Conservation (phyloP, 2,113 vertebrate genomes). For the Sinocyclocheilus rhinocerous region DNA sequence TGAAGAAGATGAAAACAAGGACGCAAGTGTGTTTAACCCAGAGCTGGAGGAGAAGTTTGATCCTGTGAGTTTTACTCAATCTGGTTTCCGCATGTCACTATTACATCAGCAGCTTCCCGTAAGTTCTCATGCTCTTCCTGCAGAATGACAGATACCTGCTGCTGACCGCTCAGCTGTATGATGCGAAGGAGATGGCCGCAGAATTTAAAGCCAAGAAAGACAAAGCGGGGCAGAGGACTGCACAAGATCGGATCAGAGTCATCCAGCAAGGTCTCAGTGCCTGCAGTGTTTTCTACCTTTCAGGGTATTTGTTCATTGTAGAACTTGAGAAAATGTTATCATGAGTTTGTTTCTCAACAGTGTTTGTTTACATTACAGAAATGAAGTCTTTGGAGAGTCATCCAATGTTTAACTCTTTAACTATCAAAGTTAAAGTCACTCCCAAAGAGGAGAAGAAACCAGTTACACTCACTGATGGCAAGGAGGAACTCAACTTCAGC, state of each 20-base stretch:
- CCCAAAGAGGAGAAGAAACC: conserved; percentile 83
- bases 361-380: conserved; percentile 73
- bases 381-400: conserved; percentile 91
- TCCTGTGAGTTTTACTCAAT: conserved; percentile 79
- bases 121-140: conserved; percentile 36
- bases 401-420: conserved; percentile 87
- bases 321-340: no score
- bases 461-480: conserved; percentile 66
- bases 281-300: no score
- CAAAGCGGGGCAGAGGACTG: conserved; percentile 83
- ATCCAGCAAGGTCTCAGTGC: conserved; percentile 85
- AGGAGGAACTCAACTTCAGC: conserved; percentile 78
- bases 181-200: conserved; percentile 85
- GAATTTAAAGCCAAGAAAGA: conserved; percentile 86
- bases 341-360: no score
- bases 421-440: conserved; percentile 80
- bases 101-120: not conserved
- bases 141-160: conserved; percentile 91
- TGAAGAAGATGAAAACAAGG: conserved; percentile 64
- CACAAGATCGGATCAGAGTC: conserved; percentile 89
- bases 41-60: conserved; percentile 87
- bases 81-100: not conserved
- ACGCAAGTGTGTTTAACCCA: conserved; percentile 62
- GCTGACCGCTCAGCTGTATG: conserved; percentile 84
- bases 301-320: no score